A percentile compares a stretch with the other conserved stretches of the same genome.
These are phyloP conservation scores for Elachura formosa DNA, from an alignment of 2,113 vertebrate genomes.

Conservation along the genomic window DNA sequence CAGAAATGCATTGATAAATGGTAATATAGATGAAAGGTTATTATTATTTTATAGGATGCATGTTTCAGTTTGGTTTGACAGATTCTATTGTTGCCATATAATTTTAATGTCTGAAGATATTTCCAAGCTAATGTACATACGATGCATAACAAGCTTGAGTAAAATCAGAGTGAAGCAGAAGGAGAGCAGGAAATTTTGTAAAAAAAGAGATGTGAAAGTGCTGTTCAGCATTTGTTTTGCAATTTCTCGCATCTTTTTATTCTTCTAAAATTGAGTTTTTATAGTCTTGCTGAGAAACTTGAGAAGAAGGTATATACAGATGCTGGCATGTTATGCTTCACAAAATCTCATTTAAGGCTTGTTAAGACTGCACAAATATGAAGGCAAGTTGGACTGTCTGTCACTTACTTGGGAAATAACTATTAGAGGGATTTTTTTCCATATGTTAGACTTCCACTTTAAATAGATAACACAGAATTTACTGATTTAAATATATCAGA, in stretches of 20 bases:
- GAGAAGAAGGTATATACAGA: neutral
- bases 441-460: neutral
- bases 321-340: neutral
- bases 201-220: neutral
- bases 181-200: neutral
- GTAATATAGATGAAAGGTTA: constrained; percentile 61
- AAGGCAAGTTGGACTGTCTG: neutral
- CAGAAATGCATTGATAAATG: constrained; percentile 99
- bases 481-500: neutral
- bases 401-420: neutral
- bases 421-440: neutral
- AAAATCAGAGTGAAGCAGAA: neutral
- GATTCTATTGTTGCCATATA: neutral
- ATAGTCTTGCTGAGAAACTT: neutral
- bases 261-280: neutral
- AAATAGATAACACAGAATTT: neutral
- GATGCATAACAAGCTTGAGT: neutral
- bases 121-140: neutral
- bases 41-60: neutral
- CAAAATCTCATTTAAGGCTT: neutral
- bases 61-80: neutral
- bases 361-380: neutral
- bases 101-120: neutral
- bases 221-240: neutral
- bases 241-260: neutral